Conservation (phyloP, 2,113 vertebrate genomes). For the Fukomys damarensis region DNA sequence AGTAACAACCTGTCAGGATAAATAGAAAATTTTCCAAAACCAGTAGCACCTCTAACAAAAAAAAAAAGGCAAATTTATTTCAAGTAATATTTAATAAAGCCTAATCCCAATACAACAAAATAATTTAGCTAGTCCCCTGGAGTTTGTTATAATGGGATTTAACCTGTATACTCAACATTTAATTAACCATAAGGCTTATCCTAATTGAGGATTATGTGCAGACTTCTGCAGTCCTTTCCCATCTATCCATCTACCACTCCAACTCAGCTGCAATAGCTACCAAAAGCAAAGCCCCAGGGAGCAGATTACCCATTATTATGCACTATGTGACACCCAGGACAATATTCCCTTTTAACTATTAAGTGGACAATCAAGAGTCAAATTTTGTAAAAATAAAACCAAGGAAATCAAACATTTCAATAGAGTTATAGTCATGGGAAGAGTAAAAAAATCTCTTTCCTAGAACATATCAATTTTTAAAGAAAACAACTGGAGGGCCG, state of each 20-base stretch:
- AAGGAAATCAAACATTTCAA: constrained; percentile 40
- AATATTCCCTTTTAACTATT: constrained; percentile 22
- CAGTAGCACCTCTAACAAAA: constrained; percentile 19
- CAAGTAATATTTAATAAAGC: constrained; percentile 65
- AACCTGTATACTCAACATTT: constrained; percentile 72
- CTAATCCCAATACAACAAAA: constrained; percentile 66
- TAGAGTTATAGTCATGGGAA: not conserved
- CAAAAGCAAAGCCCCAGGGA: constrained; percentile 58
- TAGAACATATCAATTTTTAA: not conserved
- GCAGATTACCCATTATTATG: constrained; percentile 13
- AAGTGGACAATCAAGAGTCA: constrained; percentile 9
- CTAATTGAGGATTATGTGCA: constrained; percentile 66
- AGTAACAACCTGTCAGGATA: constrained; percentile 40
- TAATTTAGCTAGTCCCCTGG: constrained; percentile 66
- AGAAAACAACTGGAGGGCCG: too few species aligned
- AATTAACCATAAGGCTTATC: constrained; percentile 71
- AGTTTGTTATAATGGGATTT: constrained; percentile 74
- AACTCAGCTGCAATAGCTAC: constrained; percentile 13
- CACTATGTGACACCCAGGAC: not conserved
- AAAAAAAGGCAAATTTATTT: constrained; percentile 57
- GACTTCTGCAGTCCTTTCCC: constrained; percentile 55
- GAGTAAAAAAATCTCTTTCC: constrained; percentile 6
- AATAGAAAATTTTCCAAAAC: constrained; percentile 5
- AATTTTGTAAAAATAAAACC: not conserved
- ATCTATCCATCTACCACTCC: constrained; percentile 45